phyloP scores from a whole-genome alignment of 2,113 vertebrate species.

The Vombatus ursinus region DNA sequence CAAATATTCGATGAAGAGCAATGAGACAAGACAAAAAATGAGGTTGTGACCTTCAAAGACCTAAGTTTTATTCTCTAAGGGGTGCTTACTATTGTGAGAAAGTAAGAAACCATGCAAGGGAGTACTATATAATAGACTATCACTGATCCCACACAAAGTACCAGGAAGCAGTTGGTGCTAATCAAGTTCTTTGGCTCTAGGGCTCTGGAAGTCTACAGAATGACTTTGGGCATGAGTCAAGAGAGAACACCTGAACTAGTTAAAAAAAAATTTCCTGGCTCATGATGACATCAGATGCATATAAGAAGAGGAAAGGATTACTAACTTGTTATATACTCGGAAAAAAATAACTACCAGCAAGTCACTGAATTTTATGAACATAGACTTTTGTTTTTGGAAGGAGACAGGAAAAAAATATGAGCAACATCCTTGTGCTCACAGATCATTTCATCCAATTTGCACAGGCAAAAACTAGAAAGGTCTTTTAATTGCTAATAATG shows the following conservation, averaged over 20 bases:
- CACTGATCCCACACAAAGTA: no score
- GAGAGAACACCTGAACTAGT: not conserved
- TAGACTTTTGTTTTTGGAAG: not conserved
- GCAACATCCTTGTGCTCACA: not conserved
- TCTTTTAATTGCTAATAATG: not conserved
- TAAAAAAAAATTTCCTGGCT: not conserved
- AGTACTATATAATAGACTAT: no score
- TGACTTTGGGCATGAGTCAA: not conserved
- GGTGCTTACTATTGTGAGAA: no score
- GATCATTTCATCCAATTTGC: not conserved
- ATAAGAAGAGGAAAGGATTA: not conserved
- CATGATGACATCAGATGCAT: not conserved
- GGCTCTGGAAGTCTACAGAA: no score
- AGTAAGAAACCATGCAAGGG: no score
- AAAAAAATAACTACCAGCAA: not conserved
- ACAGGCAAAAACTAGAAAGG: not conserved
- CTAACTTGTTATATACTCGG: not conserved
- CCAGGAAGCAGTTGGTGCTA: no score
- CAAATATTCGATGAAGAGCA: no score
- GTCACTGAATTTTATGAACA: no score
- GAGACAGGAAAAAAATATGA: not conserved
- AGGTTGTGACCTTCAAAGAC: no score
- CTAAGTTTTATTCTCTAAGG: no score
- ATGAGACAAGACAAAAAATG: no score
- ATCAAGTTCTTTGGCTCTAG: no score